Percentiles rank a stretch among this genome's conserved stretches.
Evolutionary conservation across 2,888 invertebrate genomes (phyloP).

Genomic region (Galerucella calmariensis): DNA sequence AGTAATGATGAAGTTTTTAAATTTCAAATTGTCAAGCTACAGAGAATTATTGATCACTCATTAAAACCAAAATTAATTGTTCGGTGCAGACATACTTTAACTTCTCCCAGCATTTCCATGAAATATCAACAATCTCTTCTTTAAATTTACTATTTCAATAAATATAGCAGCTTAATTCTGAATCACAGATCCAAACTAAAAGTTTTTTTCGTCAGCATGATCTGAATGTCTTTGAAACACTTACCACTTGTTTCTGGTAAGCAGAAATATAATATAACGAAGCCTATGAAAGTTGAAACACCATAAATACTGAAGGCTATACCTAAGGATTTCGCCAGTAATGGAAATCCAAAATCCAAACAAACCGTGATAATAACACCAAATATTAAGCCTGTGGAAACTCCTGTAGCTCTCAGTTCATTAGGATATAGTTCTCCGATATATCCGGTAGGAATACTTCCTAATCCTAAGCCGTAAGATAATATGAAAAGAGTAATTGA

Average conservation of each 20-base stretch:
- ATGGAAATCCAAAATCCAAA: neutral
- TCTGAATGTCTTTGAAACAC: neutral
- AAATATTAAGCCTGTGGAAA: neutral
- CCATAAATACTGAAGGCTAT: neutral
- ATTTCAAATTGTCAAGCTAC: no score
- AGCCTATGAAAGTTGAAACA: neutral
- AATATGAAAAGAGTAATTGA: neutral
- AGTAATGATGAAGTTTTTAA: no score
- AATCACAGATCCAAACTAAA: neutral
- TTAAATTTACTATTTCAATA: no score
- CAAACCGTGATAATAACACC: neutral
- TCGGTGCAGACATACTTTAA: no score
- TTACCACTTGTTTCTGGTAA: constrained; percentile 8
- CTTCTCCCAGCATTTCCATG: no score
- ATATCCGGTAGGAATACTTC: neutral
- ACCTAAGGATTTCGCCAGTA: neutral
- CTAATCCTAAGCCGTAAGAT: neutral
- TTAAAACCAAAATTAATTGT: no score
- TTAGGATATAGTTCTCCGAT: constrained; percentile 5
- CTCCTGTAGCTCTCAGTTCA: neutral
- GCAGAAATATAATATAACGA: neutral
- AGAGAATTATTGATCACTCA: no score
- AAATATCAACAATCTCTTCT: no score
- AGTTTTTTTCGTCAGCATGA: neutral
- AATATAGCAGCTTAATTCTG: neutral